Evolutionary conservation across 2,113 vertebrate genomes (phyloP), one percentile per base, ranked within the genome.

Genomic region (Trochalopteron elliotii): DNA sequence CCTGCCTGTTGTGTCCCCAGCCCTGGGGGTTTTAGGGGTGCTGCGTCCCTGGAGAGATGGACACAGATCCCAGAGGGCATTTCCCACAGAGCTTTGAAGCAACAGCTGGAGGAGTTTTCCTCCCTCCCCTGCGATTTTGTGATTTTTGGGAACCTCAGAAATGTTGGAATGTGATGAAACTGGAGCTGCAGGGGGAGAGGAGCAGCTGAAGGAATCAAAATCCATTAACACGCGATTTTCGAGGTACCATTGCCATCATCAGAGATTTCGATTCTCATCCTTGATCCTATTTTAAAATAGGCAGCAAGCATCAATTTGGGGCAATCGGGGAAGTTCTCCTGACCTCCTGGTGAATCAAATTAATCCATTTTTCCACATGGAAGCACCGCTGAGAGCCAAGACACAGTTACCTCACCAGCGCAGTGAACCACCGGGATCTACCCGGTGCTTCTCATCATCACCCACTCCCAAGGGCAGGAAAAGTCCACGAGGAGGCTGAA

Each of bases 111-210:
- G 68, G 71, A 30, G 9, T 39, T 39, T 39, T 39, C 37, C 37
- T 39, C 37, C 37, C 37, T 18, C 15, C 20, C 31, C 30, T 7
- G 15, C 0, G 0, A 52, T 59, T 52, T 15, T n/a, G 44, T 5
- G 45, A 12, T 15, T 74, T 49, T 15, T 13, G 15, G 64, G 63
- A 33, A 63, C 57, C 81, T 88, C 70, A 18, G 92, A 74, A 50
- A 56, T 37, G 23, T 35, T 44, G 37, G 30, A 69, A 27, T 31
- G 83, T 47, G 52, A 45, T 0, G 77, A 95, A 98, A 95, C 96
- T 96, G 91, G 96, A 96, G 94, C 95, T 95, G 90, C 68, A 30
- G 61, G 20, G 71, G 71, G 35, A 79, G 75, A 42, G 79, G 60
- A 78, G 91, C 77, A 80, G 90, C 57, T 14, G 50, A 74, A 33